Conservation (phyloP, 2,888 invertebrate species). For the Apamea crenata region DNA sequence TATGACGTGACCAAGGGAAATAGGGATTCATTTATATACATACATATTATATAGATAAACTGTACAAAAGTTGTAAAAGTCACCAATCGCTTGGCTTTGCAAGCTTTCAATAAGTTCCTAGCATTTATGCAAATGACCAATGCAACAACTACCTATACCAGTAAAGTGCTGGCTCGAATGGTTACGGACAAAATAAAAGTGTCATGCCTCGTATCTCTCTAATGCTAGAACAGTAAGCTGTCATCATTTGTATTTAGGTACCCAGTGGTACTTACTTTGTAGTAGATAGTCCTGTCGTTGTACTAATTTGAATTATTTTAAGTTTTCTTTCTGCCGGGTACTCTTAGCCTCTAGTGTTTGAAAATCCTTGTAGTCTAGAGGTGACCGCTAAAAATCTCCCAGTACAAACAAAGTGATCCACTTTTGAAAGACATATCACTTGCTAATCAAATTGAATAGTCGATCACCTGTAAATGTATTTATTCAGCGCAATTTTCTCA, state of each 20-base stretch:
- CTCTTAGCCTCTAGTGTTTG: neutral
- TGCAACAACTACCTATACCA: neutral
- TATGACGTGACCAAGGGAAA: no score
- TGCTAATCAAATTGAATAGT: neutral
- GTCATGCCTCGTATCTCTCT: no score
- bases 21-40: no score
- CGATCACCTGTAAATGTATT: neutral
- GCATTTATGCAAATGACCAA: neutral
- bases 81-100: neutral
- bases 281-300: neutral
- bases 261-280: neutral
- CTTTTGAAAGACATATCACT: neutral
- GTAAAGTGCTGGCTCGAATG: neutral
- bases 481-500: neutral
- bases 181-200: neutral
- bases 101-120: neutral
- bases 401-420: neutral
- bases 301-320: neutral
- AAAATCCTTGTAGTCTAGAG: neutral
- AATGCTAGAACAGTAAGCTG: neutral
- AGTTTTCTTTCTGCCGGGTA: neutral
- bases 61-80: neutral
- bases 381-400: neutral
- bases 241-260: neutral
- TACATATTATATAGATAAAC: no score